These are phyloP conservation scores for Altica lythri DNA, from an alignment of 2,888 invertebrate genomes.

Conservation along the genomic window DNA sequence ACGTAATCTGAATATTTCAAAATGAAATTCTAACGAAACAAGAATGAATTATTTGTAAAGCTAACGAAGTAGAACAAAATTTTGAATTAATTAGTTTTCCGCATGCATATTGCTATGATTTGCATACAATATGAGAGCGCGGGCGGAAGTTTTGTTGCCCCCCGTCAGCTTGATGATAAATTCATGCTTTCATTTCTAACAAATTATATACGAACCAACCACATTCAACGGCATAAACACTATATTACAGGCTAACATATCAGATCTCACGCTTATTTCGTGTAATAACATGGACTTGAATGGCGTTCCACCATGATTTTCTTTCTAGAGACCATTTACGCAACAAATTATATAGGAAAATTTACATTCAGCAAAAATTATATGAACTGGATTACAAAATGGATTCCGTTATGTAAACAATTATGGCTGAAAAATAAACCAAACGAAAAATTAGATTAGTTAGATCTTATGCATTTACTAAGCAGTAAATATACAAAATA, in stretches of 20 bases:
- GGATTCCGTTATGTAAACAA: constrained; percentile 23
- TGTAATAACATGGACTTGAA: constrained; percentile 36
- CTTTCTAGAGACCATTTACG: constrained; percentile 32
- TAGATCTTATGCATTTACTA: no score
- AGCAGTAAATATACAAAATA: no score
- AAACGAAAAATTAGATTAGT: no score
- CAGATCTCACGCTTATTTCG: constrained; percentile 39
- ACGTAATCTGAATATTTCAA: no score
- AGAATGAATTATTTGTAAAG: constrained; percentile 20
- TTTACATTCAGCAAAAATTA: constrained; percentile 33
- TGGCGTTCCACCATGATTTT: constrained; percentile 35
- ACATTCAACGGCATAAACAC: constrained; percentile 33
- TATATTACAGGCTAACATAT: constrained; percentile 35
- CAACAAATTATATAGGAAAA: constrained; percentile 34
- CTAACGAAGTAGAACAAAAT: constrained; percentile 32
- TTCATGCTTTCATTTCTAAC: constrained; percentile 45
- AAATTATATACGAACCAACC: constrained; percentile 46
- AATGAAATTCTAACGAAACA: constrained; percentile 10
- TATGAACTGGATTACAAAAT: constrained; percentile 29
- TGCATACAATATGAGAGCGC: constrained; percentile 45
- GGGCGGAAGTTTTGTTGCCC: constrained; percentile 47
- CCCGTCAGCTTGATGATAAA: constrained; percentile 44
- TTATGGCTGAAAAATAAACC: constrained; percentile 14
- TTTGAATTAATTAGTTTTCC: constrained; percentile 45
- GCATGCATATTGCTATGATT: constrained; percentile 46